phyloP scores from a whole-genome alignment of 2,113 vertebrate species.

The Entomyzon cyanotis region DNA sequence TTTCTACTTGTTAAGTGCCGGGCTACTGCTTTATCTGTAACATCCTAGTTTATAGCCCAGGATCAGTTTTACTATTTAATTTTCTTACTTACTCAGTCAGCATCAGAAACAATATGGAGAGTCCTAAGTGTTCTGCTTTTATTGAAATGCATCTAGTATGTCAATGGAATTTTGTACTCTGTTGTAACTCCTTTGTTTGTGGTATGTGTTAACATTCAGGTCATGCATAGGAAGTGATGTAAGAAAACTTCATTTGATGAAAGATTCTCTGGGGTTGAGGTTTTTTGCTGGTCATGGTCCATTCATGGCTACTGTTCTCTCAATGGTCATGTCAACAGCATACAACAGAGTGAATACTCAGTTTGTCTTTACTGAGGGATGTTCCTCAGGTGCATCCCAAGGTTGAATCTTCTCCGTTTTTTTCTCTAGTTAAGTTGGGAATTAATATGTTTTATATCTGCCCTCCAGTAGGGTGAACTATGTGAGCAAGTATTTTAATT shows the following conservation, averaged over 20 bases:
- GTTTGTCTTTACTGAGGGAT: not conserved
- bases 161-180: not conserved
- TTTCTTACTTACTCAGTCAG: not conserved
- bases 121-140: not conserved
- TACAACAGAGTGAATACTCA: not conserved
- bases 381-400: not conserved
- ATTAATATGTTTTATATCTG: not conserved
- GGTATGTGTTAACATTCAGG: not conserved
- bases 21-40: not conserved
- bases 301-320: not conserved
- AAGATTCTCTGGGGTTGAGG: not conserved
- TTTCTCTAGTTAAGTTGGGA: not conserved
- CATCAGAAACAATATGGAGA: not conserved
- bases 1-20: not conserved
- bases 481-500: not conserved
- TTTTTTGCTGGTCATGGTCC: not conserved
- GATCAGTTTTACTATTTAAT: not conserved
- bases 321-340: not conserved
- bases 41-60: not conserved
- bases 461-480: not conserved
- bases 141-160: not conserved
- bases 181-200: not conserved
- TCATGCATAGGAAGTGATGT: not conserved
- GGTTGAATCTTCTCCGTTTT: not conserved
- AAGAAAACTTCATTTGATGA: not conserved